Evolutionary conservation across 2,113 vertebrate species (phyloP).

Genomic region (Antennarius striatus): DNA sequence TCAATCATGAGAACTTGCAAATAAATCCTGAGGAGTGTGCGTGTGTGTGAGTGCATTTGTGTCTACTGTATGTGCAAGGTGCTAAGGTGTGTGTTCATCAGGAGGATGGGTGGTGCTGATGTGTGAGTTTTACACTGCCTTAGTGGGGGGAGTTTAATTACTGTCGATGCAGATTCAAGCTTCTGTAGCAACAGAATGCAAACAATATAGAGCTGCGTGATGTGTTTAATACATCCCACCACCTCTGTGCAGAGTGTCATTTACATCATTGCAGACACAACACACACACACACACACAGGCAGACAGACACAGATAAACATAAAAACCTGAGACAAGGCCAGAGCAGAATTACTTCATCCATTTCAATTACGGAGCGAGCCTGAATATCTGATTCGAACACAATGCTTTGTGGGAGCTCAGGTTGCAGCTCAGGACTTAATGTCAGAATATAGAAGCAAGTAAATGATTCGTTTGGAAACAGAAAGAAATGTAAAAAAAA

Average conservation of each 20-base stretch:
- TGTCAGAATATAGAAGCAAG: conserved; percentile 59
- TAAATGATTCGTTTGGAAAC: conserved; percentile 59
- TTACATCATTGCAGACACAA: conserved; percentile 51
- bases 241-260: conserved; percentile 30
- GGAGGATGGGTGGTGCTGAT: no score
- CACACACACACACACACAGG: conserved; percentile 5
- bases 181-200: conserved; percentile 26
- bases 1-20: no score
- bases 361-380: conserved; percentile 67
- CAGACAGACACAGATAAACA: conserved; percentile 14
- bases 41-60: neutral
- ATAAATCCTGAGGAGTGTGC: neutral
- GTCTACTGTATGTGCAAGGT: no score
- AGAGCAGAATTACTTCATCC: conserved; percentile 65
- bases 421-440: conserved; percentile 49
- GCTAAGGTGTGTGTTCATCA: neutral
- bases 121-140: neutral
- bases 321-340: conserved; percentile 50
- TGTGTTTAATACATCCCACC: conserved; percentile 25
- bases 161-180: conserved; percentile 26
- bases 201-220: conserved; percentile 6
- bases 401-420: conserved; percentile 29
- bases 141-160: conserved; percentile 45
- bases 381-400: conserved; percentile 60
- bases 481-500: conserved; percentile 40